These are phyloP conservation scores for Anas capensis DNA, from an alignment of 2,797 vertebrate species.

Conservation along the genomic window DNA sequence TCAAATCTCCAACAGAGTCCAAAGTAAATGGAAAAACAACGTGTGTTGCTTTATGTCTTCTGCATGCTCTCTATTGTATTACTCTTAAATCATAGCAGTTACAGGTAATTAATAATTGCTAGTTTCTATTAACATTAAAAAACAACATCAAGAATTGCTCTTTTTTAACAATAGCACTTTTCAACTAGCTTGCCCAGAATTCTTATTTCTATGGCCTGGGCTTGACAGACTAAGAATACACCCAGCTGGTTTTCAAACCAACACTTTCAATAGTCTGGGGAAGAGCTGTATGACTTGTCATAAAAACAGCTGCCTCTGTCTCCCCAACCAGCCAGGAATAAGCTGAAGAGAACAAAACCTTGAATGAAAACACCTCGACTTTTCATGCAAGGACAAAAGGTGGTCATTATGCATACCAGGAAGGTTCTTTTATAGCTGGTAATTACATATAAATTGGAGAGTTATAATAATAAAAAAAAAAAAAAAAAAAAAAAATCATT, in stretches of 20 bases:
- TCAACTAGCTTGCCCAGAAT: slow-evolving; percentile 72
- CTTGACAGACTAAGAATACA: slow-evolving; percentile 76
- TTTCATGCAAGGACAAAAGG: slow-evolving; percentile 85
- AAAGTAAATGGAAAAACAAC: slow-evolving; percentile 5
- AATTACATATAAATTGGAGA: slow-evolving; percentile 87
- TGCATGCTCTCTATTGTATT: slow-evolving; percentile 23
- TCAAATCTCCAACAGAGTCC: slow-evolving; percentile 12
- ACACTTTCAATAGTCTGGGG: slow-evolving; percentile 68
- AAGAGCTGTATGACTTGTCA: slow-evolving; percentile 75
- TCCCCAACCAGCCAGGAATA: slow-evolving; percentile 83
- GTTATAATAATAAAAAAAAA: slow-evolving; percentile 78
- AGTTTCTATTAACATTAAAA: slow-evolving; percentile 63
- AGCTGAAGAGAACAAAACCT: slow-evolving; percentile 84
- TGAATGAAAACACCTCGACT: slow-evolving; percentile 84
- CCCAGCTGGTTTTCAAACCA: slow-evolving; percentile 82
- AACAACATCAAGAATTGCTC: slow-evolving; percentile 67
- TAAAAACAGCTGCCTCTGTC: slow-evolving; percentile 82
- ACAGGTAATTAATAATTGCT: slow-evolving; percentile 69
- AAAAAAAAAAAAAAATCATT: slow-evolving; percentile 82
- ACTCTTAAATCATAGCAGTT: slow-evolving; percentile 49
- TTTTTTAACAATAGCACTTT: slow-evolving; percentile 55
- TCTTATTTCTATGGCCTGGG: slow-evolving; percentile 70
- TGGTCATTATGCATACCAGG: slow-evolving; percentile 86
- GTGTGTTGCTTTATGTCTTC: neutral
- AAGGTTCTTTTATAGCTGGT: slow-evolving; percentile 83